Base-by-base conservation (phyloP, 2,888 invertebrate genomes). In the Pristionchus entomophagus region DNA sequence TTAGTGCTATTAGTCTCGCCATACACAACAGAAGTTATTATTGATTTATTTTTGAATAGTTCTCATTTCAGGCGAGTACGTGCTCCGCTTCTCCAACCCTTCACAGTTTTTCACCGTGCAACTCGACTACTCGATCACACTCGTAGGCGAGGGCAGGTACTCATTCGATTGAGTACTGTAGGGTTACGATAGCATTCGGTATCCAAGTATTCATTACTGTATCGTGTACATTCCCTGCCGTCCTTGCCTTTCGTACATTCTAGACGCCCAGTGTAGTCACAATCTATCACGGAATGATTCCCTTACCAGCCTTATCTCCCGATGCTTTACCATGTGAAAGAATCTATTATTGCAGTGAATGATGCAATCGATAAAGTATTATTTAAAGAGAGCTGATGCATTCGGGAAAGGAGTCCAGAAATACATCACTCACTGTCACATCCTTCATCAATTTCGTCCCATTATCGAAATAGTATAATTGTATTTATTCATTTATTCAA, bases 111-210 rank as follows among this genome's bases (percentile, higher is more conserved):
- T 91, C 85, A 89, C 90, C n/a, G 69, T 89, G 8, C 90, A 91
- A 83, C 59, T 91, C 35, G 90, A 91, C 82, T 91, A 91, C 73
- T 82, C 88, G 19, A 77, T 77, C n/a, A 88, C 87, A 17, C 85
- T 87, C 10, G 87, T 82, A 10, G 86, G 82, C 26, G 83, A 86
- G 81, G 78, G 86, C 62, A 17, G 51, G 12, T 83, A 32, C 19
- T 45, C 83, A 14, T 83, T 83, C 35, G 83, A 83, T 10, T 81
- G 78, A 78, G 10, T 26, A 10, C 49, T 49, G 49, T n/a, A n/a
- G n/a, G n/a, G n/a, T n/a, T n/a, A n/a, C n/a, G n/a, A n/a, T n/a
- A n/a, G n/a, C n/a, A n/a, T n/a, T n/a, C n/a, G n/a, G n/a, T n/a
- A n/a, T n/a, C 56, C 56, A 45, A 45, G 6, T 45, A 14, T 45